phyloP scores from a whole-genome alignment of 1,140 invertebrate species.

The Drosophila tani region DNA sequence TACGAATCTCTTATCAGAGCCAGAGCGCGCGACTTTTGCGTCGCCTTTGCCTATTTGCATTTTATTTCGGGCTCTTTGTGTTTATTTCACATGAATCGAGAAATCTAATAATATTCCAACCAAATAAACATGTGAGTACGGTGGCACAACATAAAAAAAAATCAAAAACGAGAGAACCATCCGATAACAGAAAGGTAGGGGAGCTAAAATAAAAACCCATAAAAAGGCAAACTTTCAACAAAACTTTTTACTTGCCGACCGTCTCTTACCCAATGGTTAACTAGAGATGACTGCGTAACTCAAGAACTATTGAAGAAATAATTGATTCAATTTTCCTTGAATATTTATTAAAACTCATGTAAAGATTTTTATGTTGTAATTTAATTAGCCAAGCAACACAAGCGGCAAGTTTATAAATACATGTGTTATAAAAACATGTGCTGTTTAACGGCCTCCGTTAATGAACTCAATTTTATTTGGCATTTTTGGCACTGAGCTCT shows the following conservation, averaged over 20 bases:
- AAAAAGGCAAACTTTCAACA: constrained; percentile 21
- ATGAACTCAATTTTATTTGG: not conserved
- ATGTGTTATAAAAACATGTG: too few relatives aligned
- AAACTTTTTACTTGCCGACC: constrained; percentile 20
- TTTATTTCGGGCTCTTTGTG: constrained; percentile 35
- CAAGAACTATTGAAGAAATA: not conserved
- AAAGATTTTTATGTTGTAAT: not conserved
- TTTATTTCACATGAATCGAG: constrained; percentile 44
- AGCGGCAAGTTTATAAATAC: not conserved
- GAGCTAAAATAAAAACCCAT: constrained; percentile 12
- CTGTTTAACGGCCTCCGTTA: not conserved
- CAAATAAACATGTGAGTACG: constrained; percentile 58
- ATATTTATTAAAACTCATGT: not conserved
- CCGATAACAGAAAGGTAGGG: constrained; percentile 7
- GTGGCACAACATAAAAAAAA: constrained; percentile 21
- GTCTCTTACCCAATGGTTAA: not conserved
- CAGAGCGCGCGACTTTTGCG: constrained; percentile 50
- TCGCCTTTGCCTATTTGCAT: constrained; percentile 65
- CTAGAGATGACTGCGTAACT: constrained; percentile 6
- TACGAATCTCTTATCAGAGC: constrained; percentile 56
- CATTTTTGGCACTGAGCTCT: constrained; percentile 6
- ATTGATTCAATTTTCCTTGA: not conserved
- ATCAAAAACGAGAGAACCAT: not conserved
- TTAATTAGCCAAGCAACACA: not conserved
- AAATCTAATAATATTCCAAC: constrained; percentile 63